Evolutionary conservation across 2,113 vertebrate genomes (phyloP).

Genomic region (Hyaena hyaena): DNA sequence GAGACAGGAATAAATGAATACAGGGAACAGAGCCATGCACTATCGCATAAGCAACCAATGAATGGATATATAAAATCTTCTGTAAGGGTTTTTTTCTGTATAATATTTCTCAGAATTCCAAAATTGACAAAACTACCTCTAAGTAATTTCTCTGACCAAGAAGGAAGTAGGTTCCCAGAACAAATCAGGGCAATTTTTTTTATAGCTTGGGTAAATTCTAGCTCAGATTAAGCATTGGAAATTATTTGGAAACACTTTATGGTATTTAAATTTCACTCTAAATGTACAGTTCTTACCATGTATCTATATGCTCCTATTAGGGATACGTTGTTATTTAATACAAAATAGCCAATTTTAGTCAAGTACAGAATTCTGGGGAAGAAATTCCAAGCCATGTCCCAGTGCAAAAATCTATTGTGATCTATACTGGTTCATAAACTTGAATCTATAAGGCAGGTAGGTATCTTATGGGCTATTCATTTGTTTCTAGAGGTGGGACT

Average conservation of each 20-base stretch:
- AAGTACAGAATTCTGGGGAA: background rate
- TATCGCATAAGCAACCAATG: background rate
- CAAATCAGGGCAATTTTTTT: background rate
- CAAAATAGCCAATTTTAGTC: background rate
- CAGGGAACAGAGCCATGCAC: background rate
- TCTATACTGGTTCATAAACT: background rate
- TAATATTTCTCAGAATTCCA: background rate
- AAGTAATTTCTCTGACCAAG: background rate
- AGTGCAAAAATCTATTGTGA: background rate
- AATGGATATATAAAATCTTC: background rate
- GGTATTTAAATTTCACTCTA: background rate
- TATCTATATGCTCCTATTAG: background rate
- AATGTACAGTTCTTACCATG: background rate
- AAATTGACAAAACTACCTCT: background rate
- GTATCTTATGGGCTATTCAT: background rate
- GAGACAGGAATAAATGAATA: background rate
- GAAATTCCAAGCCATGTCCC: background rate
- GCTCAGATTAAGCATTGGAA: background rate
- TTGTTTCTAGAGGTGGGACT: background rate
- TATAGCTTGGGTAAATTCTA: background rate
- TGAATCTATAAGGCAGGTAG: background rate
- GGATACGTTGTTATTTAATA: background rate
- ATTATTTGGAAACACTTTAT: background rate
- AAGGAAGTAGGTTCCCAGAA: background rate
- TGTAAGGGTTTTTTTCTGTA: background rate